Base-by-base conservation (phyloP, 2,113 vertebrate species). In the Aramus guarauna region DNA sequence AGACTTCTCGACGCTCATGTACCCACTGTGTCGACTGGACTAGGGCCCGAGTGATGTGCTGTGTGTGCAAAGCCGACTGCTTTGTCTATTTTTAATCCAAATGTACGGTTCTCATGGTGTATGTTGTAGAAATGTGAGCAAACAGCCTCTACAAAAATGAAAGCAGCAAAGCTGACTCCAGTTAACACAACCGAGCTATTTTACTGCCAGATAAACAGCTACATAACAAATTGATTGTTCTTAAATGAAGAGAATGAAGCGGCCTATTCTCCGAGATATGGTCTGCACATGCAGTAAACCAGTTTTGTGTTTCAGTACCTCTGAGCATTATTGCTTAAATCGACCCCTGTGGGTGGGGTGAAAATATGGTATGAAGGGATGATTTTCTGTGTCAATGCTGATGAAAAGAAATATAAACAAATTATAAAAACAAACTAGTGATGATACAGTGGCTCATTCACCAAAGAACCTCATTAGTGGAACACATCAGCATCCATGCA, bases 401-500 rank as follows among this genome's bases (percentile, higher is more conserved):
- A 98, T 98, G 98, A 96, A 96, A 96, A 98, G 97, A 97, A 98
- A 98, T 96, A 96, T 97, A 97, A 97, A 98, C 91, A 75, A 94
- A 97, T 92, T 97, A 88, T 90, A 95, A 97, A 98, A 98, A 98
- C 94, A 89, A 98, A 98, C 97, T 93, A 95, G 98, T 97, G 97
- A 97, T 97, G 98, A 97, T 97, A 98, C 87, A 98, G 98, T 98
- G 98, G 98, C 95, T 98, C 99, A 99, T 99, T 99, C 98, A 97
- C 97, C 97, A 98, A 98, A 98, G 98, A 98, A 98, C 98, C 97
- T 99, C 98, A 98, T 99, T 99, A 99, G 98, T 98, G 98, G 98
- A 98, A 99, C 97, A 98, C 97, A 92, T 92, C 96, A 98, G 98
- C 98, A 98, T 98, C 98, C 99, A 99, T 99, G 99, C 99, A 99